Evolutionary conservation across 2,797 vertebrate species (phyloP), one percentile per base, ranked within the genome.

Genomic region (Leuciscus waleckii): DNA sequence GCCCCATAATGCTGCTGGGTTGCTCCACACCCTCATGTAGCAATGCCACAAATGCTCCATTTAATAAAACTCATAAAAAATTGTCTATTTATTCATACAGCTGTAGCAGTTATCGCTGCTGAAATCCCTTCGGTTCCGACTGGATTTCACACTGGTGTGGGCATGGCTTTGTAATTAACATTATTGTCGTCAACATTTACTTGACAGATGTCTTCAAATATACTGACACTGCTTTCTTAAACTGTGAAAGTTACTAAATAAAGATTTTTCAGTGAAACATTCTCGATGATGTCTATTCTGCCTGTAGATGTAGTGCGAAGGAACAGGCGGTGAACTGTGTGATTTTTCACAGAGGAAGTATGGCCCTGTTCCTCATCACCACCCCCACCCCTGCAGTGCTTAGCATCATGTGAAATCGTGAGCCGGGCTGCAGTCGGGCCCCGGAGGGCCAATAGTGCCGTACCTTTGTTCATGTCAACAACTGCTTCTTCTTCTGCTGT

Each of bases 401-500:
- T 89, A 90, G 83, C 86, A 86, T 70, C 76, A 80, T 90, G 87
- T 90, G 88, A 93, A 92, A 90, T 84, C 85, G 85, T 87, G 91
- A 88, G 92, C 78, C 46, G 79, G 83, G 73, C 85, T 86, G 71
- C 78, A 87, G 82, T 79, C 35, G 26, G 17, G n/a, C 54, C 49
- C 76, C 70, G 56, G 11, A 85, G 39, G 79, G 86, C 71, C 75
- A 91, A 83, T 90, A 92, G 91, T 88, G 89, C 83, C 92, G 65
- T 96, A 99, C 98, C 98, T 99, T 97, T 99, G 95, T 98, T 98
- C 94, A 98, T 99, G 94, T 99, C 98, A 94, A 99, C 93, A 99
- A 92, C 90, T 97, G 97, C 92, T 99, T 98, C 94, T 98, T 99
- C 95, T 99, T 99, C 94, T 97, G 97, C 94, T 97, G 97, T 26